Evolutionary conservation across 2,888 invertebrate genomes (phyloP), one percentile per base, ranked within the genome.

Genomic region (Dicyrtomina minuta): DNA sequence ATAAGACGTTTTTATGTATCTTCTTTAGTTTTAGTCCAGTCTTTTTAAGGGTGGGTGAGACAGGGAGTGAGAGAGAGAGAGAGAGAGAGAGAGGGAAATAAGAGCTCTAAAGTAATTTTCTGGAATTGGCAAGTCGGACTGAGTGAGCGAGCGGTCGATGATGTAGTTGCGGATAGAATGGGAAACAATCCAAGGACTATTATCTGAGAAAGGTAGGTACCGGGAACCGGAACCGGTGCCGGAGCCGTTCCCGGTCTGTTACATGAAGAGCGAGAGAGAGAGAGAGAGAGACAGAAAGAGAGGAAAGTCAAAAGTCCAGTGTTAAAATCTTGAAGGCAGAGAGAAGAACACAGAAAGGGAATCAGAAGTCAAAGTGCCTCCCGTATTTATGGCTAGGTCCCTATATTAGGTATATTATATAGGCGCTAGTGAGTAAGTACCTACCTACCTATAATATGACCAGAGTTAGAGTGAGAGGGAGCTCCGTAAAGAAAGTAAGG

Each of bases 111-210:
- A 66, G 65, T 53, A 53, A 56, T 43, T 51, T 49, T 39, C 26
- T 58, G 62, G 58, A 56, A 69, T 49, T 68, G 62, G 62, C 43
- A 39, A 60, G 61, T 39, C n/a, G 39, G 20, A 51, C 39, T 41
- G 17, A 27, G 26, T 17, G 26, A 27, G 43, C 46, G 41, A 49
- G 56, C 58, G 68, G 68, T 69, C 64, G 64, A 69, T 69, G 68
- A 69, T 69, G 68, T 69, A 69, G 68, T 64, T 69, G 64, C 64
- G 51, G 68, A 64, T 62, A 49, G 51, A 26, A 46, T 33, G 46
- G 24, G 49, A 62, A 27, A 49, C 39, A 59, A 27, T 39, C 41
- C 39, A 41, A 59, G 17, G 43, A 41, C 43, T 59, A 41, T 41
- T 27, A 59, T 27, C 10, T 39, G 39, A 51, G 51, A 59, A 41